phyloP scores from a whole-genome alignment of 2,888 invertebrate species.

The Netelia inedita region DNA sequence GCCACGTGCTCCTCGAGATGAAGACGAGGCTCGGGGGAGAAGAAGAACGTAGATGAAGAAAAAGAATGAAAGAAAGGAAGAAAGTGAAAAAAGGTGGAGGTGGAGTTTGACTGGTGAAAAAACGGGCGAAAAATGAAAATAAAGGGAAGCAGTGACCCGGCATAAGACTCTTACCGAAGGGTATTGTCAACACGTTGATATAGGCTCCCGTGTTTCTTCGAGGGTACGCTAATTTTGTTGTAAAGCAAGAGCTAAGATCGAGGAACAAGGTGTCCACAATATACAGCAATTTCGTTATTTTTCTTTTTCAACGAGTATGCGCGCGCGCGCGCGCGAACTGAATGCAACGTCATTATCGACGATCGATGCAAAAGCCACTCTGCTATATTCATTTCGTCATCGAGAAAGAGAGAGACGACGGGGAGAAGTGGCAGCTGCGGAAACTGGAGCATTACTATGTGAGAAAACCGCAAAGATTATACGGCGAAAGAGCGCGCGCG shows the following conservation, averaged over 20 bases:
- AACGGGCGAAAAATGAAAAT: conserved; percentile 16
- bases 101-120: conserved; percentile 40
- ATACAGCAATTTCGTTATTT: conserved; percentile 33
- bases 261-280: conserved; percentile 38
- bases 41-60: not conserved
- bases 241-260: not conserved
- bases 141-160: conserved; percentile 36
- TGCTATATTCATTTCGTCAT: conserved; percentile 41
- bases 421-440: conserved; percentile 53
- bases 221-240: conserved; percentile 26
- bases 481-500: conserved; percentile 2
- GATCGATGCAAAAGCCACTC: conserved; percentile 39
- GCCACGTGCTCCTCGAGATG: conserved; percentile 66
- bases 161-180: conserved; percentile 16
- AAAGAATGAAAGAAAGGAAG: conserved; percentile 42
- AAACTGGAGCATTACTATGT: conserved; percentile 54
- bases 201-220: not conserved
- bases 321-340: not conserved
- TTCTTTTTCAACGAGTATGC: not conserved
- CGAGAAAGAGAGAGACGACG: conserved; percentile 12
- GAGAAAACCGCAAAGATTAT: conserved; percentile 57
- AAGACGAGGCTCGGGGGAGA: conserved; percentile 53
- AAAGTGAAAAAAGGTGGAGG: conserved; percentile 12
- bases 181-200: conserved; percentile 28
- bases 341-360: conserved; percentile 19